Base-by-base conservation (phyloP, 2,888 invertebrate species). In the Phaedon cochleariae region DNA sequence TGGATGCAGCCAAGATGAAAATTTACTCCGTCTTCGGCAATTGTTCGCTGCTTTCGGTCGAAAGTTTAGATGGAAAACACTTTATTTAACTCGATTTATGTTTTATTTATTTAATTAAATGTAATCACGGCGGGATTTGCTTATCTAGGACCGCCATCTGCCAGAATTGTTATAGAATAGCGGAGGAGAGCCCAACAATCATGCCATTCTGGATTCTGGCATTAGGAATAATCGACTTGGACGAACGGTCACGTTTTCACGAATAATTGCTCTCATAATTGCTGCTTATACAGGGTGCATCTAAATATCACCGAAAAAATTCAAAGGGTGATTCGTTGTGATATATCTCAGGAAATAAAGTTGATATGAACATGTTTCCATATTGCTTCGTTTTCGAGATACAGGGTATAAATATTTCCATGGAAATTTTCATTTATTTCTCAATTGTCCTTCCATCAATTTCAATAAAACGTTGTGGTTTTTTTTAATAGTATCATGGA, bases 61-160 rank as follows among this genome's bases (percentile, higher is more conserved):
- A 37, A 62, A 65, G 65, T 65, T 65, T 57, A 61, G 61, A 65
- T 58, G 61, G 58, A 58, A 58, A 65, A 61, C 65, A 53, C 57
- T 65, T 65, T 59, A 65, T 58, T 62, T 62, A 62, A 65, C 62
- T 62, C 22, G 62, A 59, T 65, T 65, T 59, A 53, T 58, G 62
- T 65, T 65, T 65, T 59, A 62, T 65, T 65, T 59, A 65, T 65
- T 62, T 37, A 65, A 65, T 65, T 65, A 59, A 65, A 48, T 54
- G 54, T 59, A 58, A 62, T 62, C 54, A 54, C 62, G 12, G 10
- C 29, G 55, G 61, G 46, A 65, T 65, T 65, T 58, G 18, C 58
- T 52, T 31, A 61, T 65, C 64, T 60, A 45, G 41, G 52, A 51
- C 55, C 20, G 57, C 21, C 61, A 46, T 52, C 61, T 31, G 57